Conservation (phyloP, 2,797 vertebrate genomes). For the Microcaecilia unicolor region DNA sequence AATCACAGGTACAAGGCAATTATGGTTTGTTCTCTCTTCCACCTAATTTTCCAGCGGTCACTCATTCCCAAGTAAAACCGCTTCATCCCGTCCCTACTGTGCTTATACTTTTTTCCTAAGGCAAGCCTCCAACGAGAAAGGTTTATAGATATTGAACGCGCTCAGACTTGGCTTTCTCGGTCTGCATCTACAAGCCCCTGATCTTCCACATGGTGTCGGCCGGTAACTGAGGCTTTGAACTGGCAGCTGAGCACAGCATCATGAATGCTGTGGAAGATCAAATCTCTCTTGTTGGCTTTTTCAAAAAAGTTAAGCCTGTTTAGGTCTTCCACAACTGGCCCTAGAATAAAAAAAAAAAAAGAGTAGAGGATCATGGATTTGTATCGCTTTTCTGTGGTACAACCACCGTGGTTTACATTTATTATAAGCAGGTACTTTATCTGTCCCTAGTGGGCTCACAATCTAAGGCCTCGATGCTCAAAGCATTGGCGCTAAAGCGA, state of each 20-base stretch:
- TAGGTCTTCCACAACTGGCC: constrained; percentile 65
- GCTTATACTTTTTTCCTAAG: too few species aligned
- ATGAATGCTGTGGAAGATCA: constrained; percentile 77
- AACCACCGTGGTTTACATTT: too few species aligned
- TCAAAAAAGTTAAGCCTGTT: constrained; percentile 73
- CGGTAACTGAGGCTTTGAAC: constrained; percentile 14
- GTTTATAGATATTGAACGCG: too few species aligned
- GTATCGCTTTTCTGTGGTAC: too few species aligned
- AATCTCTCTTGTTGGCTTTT: constrained; percentile 38
- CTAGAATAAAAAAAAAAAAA: constrained; percentile 41
- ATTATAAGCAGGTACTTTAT: too few species aligned
- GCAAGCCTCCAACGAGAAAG: too few species aligned
- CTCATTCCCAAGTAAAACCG: too few species aligned
- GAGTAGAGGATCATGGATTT: background rate
- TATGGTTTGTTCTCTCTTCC: constrained; percentile 1
- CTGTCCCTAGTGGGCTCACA: too few species aligned
- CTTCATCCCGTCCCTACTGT: too few species aligned
- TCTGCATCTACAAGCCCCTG: constrained; percentile 11
- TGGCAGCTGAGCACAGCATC: constrained; percentile 79
- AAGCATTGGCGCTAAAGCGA: too few species aligned
- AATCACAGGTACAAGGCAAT: constrained; percentile 10
- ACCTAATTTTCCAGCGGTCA: background rate
- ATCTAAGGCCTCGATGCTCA: too few species aligned
- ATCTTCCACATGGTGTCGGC: constrained; percentile 10
- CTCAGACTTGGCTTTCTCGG: constrained; percentile 8